phyloP scores from a whole-genome alignment of 2,888 invertebrate genomes.

The Lasioglossum zephyrum region DNA sequence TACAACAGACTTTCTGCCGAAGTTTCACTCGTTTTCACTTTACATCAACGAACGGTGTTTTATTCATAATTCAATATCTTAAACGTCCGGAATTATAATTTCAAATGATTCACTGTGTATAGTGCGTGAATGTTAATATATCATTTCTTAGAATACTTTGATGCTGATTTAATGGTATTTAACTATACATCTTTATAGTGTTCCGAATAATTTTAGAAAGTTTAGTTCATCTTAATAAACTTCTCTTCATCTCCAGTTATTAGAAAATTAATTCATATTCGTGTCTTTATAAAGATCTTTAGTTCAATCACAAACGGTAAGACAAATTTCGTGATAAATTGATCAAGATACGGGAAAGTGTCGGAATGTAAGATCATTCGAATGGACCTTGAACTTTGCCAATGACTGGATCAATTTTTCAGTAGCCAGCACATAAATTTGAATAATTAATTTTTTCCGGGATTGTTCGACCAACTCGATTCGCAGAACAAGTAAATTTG shows the following conservation, averaged over 20 bases:
- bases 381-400: not conserved
- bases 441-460: not conserved
- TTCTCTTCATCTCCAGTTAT: not conserved
- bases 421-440: not conserved
- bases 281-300: not conserved
- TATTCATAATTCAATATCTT: not conserved
- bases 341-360: not conserved
- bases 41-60: not conserved
- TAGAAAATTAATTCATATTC: not conserved
- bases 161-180: not conserved
- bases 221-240: not conserved
- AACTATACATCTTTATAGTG: not conserved
- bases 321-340: not conserved
- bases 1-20: not conserved
- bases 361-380: not conserved
- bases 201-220: not conserved
- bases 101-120: not conserved
- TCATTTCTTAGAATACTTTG: not conserved
- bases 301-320: not conserved
- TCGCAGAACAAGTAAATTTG: not conserved
- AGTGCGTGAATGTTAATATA: not conserved
- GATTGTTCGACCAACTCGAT: not conserved
- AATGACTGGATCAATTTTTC: too few species aligned
- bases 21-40: conserved; percentile 1
- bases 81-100: not conserved